These are phyloP conservation scores for Dicerorhinus sumatrensis DNA, from an alignment of 2,113 vertebrate genomes.

Conservation along the genomic window DNA sequence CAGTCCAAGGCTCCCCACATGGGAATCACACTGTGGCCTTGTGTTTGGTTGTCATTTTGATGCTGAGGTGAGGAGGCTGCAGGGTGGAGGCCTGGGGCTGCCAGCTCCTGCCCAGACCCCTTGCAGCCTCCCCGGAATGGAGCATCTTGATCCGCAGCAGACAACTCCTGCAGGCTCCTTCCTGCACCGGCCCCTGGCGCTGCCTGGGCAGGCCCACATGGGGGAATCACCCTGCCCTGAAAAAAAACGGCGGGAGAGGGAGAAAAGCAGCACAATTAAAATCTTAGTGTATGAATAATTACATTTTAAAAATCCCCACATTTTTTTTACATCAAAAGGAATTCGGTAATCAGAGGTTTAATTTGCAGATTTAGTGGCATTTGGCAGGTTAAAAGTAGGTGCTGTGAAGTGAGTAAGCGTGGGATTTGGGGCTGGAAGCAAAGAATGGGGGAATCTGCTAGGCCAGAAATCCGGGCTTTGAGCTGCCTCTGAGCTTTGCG, in stretches of 20 bases:
- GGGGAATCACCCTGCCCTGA: slow-evolving; percentile 76
- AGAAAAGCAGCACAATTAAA: slow-evolving; percentile 85
- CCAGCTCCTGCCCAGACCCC: slow-evolving; percentile 57
- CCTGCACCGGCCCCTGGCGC: slow-evolving; percentile 55
- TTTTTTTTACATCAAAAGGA: slow-evolving; percentile 88
- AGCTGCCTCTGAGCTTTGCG: slow-evolving; percentile 58
- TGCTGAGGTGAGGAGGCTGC: background rate
- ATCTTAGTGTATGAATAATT: slow-evolving; percentile 81
- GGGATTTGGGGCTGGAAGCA: slow-evolving; percentile 84
- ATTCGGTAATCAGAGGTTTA: slow-evolving; percentile 88
- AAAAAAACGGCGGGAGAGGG: slow-evolving; percentile 56
- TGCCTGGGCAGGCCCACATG: slow-evolving; percentile 83
- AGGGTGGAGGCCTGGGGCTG: background rate
- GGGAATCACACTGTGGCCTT: background rate
- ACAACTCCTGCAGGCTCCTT: slow-evolving; percentile 75
- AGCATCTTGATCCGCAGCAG: slow-evolving; percentile 64
- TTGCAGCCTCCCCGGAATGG: background rate
- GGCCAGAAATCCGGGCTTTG: slow-evolving; percentile 68
- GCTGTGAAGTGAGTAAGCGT: slow-evolving; percentile 83
- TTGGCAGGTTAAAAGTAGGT: slow-evolving; percentile 85
- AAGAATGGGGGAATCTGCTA: slow-evolving; percentile 79
- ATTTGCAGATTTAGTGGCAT: slow-evolving; percentile 87
- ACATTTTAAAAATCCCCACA: slow-evolving; percentile 84
- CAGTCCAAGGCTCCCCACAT: rapidly evolving
- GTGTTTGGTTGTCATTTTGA: background rate